Percentiles rank a stretch among this genome's conserved stretches.
phyloP scores from a whole-genome alignment of 2,797 vertebrate species.

The Podarcis lilfordi region DNA sequence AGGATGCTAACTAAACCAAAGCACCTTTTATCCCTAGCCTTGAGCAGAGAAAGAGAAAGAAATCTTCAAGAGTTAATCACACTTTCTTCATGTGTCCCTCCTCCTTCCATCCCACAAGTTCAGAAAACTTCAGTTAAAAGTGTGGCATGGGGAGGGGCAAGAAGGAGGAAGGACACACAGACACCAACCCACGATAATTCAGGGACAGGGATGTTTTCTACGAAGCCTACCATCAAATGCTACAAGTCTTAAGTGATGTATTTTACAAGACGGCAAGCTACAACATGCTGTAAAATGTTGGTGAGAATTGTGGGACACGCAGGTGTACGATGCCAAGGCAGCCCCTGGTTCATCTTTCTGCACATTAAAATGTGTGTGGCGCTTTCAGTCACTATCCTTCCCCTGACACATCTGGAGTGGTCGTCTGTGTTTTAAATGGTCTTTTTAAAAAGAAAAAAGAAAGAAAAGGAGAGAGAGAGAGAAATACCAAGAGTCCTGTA shows the following conservation, averaged over 20 bases:
- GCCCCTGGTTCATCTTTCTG: neutral
- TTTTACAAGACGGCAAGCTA: neutral
- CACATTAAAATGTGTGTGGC: neutral
- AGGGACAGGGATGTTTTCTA: neutral
- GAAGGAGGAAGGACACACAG: neutral
- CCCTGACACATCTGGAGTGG: neutral
- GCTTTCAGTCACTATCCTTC: too few species aligned
- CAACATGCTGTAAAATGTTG: neutral
- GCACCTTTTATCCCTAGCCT: slow-evolving; percentile 73
- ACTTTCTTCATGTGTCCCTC: slow-evolving; percentile 37
- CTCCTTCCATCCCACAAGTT: slow-evolving; percentile 17
- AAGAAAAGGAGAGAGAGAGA: too few species aligned
- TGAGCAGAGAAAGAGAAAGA: slow-evolving; percentile 54
- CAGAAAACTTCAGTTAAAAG: neutral
- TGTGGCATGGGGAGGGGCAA: neutral
- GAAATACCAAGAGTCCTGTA: neutral
- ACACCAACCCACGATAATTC: neutral
- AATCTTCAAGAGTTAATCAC: slow-evolving; percentile 63
- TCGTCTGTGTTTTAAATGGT: neutral
- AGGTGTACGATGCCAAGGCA: neutral
- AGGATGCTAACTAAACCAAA: slow-evolving; percentile 69
- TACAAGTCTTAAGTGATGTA: neutral
- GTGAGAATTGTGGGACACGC: neutral
- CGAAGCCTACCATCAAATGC: neutral
- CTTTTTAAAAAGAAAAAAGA: too few species aligned